Evolutionary conservation across 2,888 invertebrate species (phyloP).

Genomic region (Spisula solida): DNA sequence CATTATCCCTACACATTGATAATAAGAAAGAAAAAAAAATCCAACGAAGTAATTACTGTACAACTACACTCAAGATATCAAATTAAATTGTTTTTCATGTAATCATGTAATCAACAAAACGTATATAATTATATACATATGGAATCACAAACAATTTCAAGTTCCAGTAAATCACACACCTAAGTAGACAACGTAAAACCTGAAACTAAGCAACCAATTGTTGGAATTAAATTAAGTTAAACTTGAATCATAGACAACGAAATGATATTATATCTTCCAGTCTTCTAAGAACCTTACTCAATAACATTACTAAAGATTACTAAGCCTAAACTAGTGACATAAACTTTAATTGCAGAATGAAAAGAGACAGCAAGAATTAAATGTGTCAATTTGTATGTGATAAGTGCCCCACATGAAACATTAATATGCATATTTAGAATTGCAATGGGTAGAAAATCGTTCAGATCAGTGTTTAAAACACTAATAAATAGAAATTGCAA

Average conservation of each 20-base stretch:
- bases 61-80: background rate
- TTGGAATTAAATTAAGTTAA: background rate
- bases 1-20: background rate
- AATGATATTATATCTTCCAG: background rate
- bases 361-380: background rate
- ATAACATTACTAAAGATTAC: slow-evolving; percentile 13
- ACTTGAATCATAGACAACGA: background rate
- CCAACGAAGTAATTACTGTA: background rate
- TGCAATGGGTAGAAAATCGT: background rate
- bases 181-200: background rate
- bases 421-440: background rate
- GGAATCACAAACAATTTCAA: background rate
- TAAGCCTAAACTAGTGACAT: background rate
- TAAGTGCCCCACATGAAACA: background rate
- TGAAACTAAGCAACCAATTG: background rate
- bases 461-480: background rate
- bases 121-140: background rate
- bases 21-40: background rate
- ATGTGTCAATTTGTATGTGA: slow-evolving; percentile 5
- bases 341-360: slow-evolving; percentile 17
- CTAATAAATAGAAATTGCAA: background rate
- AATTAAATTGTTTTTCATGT: background rate
- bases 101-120: slow-evolving; percentile 5
- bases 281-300: background rate
- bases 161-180: background rate